These are phyloP conservation scores for Argyrosomus japonicus DNA, from an alignment of 2,113 vertebrate genomes.

Conservation along the genomic window DNA sequence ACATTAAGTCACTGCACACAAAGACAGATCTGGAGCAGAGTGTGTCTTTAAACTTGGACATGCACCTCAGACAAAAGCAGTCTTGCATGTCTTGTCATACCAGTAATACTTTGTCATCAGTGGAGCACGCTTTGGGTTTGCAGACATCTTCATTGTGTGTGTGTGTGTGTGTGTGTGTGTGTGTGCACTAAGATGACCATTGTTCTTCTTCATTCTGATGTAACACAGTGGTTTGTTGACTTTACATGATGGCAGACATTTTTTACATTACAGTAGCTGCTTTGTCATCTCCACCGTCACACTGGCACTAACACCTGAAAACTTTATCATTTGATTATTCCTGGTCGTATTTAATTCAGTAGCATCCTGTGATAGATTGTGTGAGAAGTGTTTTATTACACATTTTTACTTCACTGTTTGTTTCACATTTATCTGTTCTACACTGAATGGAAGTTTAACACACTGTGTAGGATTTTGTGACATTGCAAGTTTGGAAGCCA, in stretches of 20 bases:
- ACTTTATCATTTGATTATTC: neutral
- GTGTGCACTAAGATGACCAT: neutral
- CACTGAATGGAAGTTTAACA: too few species aligned
- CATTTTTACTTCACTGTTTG: neutral
- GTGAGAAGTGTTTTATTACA: neutral
- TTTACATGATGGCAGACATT: neutral
- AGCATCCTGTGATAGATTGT: neutral
- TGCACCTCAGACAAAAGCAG: slow-evolving; percentile 27
- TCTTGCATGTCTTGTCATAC: neutral
- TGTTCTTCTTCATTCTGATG: neutral
- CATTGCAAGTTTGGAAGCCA: too few species aligned
- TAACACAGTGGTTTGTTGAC: slow-evolving; percentile 32
- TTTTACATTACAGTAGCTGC: neutral
- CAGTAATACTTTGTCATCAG: slow-evolving; percentile 9
- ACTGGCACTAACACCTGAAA: neutral
- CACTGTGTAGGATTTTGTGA: too few species aligned
- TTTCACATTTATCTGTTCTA: too few species aligned
- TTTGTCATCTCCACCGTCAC: neutral
- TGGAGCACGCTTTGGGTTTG: neutral
- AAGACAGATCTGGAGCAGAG: slow-evolving; percentile 1
- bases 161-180: neutral
- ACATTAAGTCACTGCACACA: slow-evolving; percentile 7
- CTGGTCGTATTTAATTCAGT: neutral
- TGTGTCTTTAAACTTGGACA: neutral
- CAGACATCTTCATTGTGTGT: neutral